A percentile compares a stretch with the other conserved stretches of the same genome.
Conservation (phyloP, 2,888 invertebrate species). For the Augiades crinisus region DNA sequence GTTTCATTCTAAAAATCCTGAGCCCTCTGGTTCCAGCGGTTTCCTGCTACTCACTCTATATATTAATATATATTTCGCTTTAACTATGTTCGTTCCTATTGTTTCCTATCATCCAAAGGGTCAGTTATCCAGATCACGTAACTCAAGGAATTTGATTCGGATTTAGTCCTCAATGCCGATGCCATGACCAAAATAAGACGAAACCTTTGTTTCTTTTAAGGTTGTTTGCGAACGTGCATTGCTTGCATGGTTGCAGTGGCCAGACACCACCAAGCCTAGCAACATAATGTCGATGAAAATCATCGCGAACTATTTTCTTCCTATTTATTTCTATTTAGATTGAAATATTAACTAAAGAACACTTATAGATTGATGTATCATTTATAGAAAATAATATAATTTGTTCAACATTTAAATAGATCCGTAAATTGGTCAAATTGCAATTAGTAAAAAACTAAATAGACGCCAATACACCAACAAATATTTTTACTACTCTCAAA, state of each 20-base stretch:
- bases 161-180: background rate
- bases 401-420: no score
- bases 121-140: background rate
- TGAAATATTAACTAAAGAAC: background rate
- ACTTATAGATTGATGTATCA: background rate
- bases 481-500: no score
- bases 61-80: no score
- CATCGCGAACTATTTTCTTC: slow-evolving; percentile 2
- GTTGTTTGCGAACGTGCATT: slow-evolving; percentile 2
- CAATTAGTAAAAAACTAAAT: no score
- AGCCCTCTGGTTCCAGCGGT: no score
- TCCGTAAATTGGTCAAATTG: no score
- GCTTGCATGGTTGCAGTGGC: slow-evolving; percentile 1
- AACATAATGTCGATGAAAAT: slow-evolving; percentile 18
- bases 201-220: background rate
- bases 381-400: no score
- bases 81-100: no score
- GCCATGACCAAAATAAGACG: background rate
- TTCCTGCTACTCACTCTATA: no score
- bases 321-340: slow-evolving; percentile 19
- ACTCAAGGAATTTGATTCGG: background rate
- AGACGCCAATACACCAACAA: no score
- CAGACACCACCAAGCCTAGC: no score
- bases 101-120: background rate
- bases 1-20: no score